Evolutionary conservation across 2,797 vertebrate species (phyloP).

Genomic region (Crenuchus spilurus): DNA sequence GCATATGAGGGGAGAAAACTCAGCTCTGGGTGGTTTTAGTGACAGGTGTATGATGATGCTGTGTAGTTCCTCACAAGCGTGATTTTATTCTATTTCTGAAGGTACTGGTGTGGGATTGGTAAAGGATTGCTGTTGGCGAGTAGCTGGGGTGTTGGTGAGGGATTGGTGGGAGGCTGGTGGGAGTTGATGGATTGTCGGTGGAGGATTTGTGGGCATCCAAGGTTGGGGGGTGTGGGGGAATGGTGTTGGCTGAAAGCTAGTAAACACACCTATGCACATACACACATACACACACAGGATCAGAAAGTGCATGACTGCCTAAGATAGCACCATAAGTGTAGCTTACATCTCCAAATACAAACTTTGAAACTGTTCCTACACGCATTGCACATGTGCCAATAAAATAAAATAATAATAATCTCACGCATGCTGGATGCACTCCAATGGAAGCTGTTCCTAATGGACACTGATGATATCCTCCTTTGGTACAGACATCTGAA

Average conservation of each 20-base stretch:
- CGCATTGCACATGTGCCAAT: constrained; percentile 23
- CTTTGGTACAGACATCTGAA: too few species aligned
- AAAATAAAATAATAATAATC: neutral
- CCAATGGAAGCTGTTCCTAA: constrained; percentile 73
- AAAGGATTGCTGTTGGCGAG: too few species aligned
- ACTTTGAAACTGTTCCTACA: constrained; percentile 44
- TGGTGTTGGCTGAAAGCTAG: constrained; percentile 10
- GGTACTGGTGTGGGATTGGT: too few species aligned
- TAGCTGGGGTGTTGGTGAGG: too few species aligned
- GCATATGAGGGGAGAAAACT: constrained; percentile 78
- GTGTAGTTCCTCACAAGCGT: constrained; percentile 69
- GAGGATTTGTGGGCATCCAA: too few species aligned
- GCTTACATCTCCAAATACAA: constrained; percentile 69
- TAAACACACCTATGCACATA: constrained; percentile 32
- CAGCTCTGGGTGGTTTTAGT: constrained; percentile 66
- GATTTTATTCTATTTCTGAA: too few species aligned
- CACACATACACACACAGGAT: constrained; percentile 51
- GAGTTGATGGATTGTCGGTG: too few species aligned
- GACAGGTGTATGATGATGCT: constrained; percentile 74
- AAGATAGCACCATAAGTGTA: constrained; percentile 79
- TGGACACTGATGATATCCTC: constrained; percentile 62
- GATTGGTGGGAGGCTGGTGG: too few species aligned
- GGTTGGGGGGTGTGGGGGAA: neutral
- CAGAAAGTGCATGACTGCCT: constrained; percentile 78
- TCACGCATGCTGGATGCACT: constrained; percentile 15